Conservation (phyloP, 2,113 vertebrate species). For the Pristiophorus japonicus region DNA sequence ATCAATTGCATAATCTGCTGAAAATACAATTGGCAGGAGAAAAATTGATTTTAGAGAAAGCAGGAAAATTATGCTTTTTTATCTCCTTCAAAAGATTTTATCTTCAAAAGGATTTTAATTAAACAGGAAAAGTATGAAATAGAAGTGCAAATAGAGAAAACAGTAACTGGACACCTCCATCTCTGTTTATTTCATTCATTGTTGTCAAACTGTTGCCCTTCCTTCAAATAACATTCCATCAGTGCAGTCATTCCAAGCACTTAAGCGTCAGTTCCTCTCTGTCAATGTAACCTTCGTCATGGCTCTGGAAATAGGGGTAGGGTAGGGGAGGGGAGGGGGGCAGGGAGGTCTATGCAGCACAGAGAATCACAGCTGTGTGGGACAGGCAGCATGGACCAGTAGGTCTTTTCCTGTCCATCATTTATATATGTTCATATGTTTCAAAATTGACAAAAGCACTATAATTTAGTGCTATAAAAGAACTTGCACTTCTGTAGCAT, state of each 20-base stretch:
- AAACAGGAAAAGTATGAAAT: no score
- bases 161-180: no score
- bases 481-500: neutral
- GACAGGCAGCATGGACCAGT: neutral
- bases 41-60: neutral
- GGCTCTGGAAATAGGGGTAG: neutral
- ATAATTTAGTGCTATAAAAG: neutral
- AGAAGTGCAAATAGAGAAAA: no score
- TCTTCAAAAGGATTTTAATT: no score
- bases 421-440: neutral
- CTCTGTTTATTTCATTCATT: neutral
- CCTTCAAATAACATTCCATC: neutral
- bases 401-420: neutral
- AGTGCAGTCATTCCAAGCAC: neutral
- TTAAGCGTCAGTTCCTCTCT: neutral
- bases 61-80: neutral
- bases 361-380: neutral
- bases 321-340: no score
- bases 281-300: neutral
- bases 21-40: neutral
- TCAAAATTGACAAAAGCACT: neutral
- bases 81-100: no score
- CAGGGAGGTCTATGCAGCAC: neutral
- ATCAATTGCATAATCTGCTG: no score
- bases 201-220: neutral